phyloP scores from a whole-genome alignment of 2,888 invertebrate genomes.

The Lasioglossum marginatum region DNA sequence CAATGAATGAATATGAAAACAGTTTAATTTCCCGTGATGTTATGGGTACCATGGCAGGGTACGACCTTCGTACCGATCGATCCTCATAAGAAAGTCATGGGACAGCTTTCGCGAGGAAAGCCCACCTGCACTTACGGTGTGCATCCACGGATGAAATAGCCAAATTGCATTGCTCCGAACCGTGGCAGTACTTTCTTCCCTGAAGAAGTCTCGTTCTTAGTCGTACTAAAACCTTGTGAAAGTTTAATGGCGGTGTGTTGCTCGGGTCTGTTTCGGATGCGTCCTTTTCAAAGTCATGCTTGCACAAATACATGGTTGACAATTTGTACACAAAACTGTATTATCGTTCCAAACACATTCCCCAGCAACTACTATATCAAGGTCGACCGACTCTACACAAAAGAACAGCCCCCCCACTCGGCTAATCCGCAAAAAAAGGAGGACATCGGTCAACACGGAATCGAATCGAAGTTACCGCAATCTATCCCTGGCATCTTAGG shows the following conservation, averaged over 20 bases:
- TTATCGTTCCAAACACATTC: not conserved
- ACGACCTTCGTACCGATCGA: not conserved
- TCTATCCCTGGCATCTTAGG: not conserved
- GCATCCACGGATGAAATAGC: not conserved
- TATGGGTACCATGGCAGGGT: not conserved
- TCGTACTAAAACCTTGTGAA: not conserved
- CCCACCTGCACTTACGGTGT: constrained; percentile 13
- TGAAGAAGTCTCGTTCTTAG: not conserved
- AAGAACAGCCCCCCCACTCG: not conserved
- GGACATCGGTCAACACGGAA: not conserved
- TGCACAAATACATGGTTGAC: not conserved
- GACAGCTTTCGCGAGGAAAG: not conserved
- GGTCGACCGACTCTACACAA: not conserved
- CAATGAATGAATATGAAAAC: not conserved
- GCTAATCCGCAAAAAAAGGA: not conserved
- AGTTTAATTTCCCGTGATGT: constrained; percentile 1
- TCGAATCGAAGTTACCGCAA: not conserved
- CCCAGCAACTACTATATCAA: not conserved
- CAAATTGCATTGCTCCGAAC: not conserved
- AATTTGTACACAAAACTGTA: not conserved
- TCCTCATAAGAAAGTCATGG: constrained; percentile 19
- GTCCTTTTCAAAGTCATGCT: not conserved
- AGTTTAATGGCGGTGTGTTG: not conserved
- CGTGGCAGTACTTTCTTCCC: not conserved
- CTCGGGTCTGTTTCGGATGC: not conserved